Conservation (phyloP, 2,113 vertebrate genomes). For the Maccullochella peelii region DNA sequence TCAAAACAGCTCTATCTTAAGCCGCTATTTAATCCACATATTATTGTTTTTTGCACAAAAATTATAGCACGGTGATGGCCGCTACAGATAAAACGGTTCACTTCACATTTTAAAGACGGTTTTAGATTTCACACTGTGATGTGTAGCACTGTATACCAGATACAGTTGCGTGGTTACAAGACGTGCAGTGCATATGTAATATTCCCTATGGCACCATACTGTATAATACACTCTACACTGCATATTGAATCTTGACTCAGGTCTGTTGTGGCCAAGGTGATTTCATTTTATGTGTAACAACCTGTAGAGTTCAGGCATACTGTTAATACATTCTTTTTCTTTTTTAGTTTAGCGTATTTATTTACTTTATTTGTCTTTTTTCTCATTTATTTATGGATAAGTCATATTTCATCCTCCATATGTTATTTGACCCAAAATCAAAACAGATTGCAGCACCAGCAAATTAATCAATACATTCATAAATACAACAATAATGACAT, state of each 20-base stretch:
- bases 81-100: constrained; percentile 2
- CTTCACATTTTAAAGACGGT: constrained; percentile 3
- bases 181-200: neutral
- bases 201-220: neutral
- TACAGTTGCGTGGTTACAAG: neutral
- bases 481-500: neutral
- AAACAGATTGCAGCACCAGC: neutral
- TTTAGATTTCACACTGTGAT: constrained; percentile 5
- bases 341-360: neutral
- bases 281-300: constrained; percentile 25
- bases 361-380: neutral
- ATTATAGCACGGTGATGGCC: neutral
- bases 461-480: neutral
- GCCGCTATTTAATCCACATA: neutral
- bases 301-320: constrained; percentile 3
- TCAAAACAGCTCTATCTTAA: constrained; percentile 35
- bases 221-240: constrained; percentile 16
- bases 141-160: neutral
- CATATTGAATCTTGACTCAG: constrained; percentile 4
- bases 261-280: neutral
- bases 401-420: neutral
- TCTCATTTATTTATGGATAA: neutral
- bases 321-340: neutral
- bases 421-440: neutral
- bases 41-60: neutral